phyloP scores from a whole-genome alignment of 2,113 vertebrate genomes.

The Protobothrops flavoviridis region DNA sequence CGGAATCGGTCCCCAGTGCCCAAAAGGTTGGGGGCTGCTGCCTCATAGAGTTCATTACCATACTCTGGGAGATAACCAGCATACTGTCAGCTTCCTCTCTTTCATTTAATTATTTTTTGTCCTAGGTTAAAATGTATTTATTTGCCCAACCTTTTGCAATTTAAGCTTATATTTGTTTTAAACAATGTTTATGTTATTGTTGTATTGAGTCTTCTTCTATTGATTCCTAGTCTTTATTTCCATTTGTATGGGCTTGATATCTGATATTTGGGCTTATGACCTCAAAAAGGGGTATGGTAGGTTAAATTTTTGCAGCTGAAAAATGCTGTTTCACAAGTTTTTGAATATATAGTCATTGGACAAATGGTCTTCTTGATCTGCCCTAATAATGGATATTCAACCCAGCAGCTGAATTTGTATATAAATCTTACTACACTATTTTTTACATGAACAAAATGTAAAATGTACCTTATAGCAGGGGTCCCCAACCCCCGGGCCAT shows the following conservation, averaged over 20 bases:
- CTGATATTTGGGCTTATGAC: no score
- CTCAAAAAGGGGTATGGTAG: no score
- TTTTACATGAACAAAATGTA: background rate
- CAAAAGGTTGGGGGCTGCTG: no score
- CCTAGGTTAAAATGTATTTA: background rate
- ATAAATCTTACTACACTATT: background rate
- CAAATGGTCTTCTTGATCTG: background rate
- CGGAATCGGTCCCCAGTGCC: no score
- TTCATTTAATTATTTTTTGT: background rate
- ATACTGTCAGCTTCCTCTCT: background rate
- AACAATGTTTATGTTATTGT: background rate
- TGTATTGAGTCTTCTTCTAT: background rate
- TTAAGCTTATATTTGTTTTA: background rate
- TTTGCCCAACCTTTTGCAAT: background rate
- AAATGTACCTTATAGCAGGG: background rate
- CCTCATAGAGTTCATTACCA: background rate
- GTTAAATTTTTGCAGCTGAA: no score
- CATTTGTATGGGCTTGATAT: background rate
- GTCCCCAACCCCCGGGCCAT: no score
- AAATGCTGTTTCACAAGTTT: no score
- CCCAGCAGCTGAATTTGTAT: background rate
- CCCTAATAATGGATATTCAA: background rate
- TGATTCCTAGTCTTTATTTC: background rate
- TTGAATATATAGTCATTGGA: background rate
- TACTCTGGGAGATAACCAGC: background rate